Percentiles rank a stretch among this genome's conserved stretches.
These are phyloP conservation scores for Columbina picui DNA, from an alignment of 2,113 vertebrate species.

Conservation along the genomic window DNA sequence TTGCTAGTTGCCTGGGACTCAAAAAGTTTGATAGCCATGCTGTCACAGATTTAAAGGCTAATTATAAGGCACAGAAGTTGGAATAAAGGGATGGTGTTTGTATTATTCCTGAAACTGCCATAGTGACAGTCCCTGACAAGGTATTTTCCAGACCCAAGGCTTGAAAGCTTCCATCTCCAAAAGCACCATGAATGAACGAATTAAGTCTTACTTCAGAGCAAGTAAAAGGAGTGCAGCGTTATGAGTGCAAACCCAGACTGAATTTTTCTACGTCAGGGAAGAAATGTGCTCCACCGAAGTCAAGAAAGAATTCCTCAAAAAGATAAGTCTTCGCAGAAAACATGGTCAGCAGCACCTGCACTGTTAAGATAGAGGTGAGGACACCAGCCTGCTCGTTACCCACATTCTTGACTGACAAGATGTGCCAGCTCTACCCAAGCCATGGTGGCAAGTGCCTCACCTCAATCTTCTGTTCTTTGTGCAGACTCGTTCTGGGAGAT, in stretches of 20 bases:
- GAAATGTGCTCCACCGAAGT: background rate
- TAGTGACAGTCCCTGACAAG: background rate
- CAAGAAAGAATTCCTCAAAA: background rate
- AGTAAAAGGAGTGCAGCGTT: accelerated
- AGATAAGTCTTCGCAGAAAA: background rate
- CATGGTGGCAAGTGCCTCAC: background rate
- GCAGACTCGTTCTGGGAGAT: background rate
- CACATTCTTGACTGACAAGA: background rate
- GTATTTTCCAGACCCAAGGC: background rate
- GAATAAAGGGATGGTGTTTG: background rate
- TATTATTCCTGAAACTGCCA: background rate
- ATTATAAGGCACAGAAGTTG: background rate
- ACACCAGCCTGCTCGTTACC: background rate
- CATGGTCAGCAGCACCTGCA: background rate
- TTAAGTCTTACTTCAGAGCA: background rate
- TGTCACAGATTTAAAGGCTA: background rate
- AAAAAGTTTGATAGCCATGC: background rate
- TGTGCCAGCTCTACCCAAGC: background rate
- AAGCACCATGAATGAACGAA: background rate
- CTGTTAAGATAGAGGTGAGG: background rate
- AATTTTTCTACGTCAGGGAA: background rate
- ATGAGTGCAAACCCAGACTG: accelerated
- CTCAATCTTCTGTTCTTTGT: background rate
- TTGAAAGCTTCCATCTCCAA: background rate
- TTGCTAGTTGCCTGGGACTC: no score